Percentiles rank a stretch among this genome's conserved stretches.
Evolutionary conservation across 2,888 invertebrate genomes (phyloP).

Genomic region (Drosophila monieri): DNA sequence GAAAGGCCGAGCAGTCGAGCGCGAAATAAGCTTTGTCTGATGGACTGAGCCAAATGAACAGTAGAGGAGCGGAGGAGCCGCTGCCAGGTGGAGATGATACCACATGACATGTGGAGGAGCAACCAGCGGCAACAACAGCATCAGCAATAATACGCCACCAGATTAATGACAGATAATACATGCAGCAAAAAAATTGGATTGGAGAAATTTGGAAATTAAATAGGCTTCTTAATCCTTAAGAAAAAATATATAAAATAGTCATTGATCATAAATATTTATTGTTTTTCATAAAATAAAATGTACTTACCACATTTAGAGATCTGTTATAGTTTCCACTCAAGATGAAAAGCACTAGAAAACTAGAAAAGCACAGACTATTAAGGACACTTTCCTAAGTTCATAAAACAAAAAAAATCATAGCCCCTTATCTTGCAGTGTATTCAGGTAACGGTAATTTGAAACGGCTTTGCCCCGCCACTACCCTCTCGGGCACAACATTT

Average conservation of each 20-base stretch:
- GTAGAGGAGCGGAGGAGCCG: slow-evolving; percentile 22
- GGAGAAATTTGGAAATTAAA: neutral
- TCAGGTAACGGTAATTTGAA: slow-evolving; percentile 1
- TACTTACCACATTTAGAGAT: no score
- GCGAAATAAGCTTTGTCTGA: slow-evolving; percentile 55
- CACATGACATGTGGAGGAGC: slow-evolving; percentile 46
- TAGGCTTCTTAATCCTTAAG: neutral
- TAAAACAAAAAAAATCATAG: neutral
- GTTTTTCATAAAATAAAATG: no score
- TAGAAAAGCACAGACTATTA: neutral
- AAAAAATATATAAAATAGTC: neutral
- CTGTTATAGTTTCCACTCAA: no score
- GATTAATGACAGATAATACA: slow-evolving; percentile 28
- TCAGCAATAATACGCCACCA: slow-evolving; percentile 31
- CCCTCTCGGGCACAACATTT: slow-evolving; percentile 17
- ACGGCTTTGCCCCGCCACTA: neutral
- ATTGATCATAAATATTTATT: no score
- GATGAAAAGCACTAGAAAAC: no score
- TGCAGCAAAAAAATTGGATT: neutral
- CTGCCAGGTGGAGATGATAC: slow-evolving; percentile 45
- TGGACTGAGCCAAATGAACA: slow-evolving; percentile 58
- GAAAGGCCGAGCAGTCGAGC: slow-evolving; percentile 40
- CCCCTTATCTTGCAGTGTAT: slow-evolving; percentile 1
- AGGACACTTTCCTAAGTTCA: neutral
- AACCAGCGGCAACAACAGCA: slow-evolving; percentile 27